A percentile compares a stretch with the other conserved stretches of the same genome.
These are phyloP conservation scores for Ruditapes philippinarum DNA, from an alignment of 1,140 invertebrate species.

Conservation along the genomic window DNA sequence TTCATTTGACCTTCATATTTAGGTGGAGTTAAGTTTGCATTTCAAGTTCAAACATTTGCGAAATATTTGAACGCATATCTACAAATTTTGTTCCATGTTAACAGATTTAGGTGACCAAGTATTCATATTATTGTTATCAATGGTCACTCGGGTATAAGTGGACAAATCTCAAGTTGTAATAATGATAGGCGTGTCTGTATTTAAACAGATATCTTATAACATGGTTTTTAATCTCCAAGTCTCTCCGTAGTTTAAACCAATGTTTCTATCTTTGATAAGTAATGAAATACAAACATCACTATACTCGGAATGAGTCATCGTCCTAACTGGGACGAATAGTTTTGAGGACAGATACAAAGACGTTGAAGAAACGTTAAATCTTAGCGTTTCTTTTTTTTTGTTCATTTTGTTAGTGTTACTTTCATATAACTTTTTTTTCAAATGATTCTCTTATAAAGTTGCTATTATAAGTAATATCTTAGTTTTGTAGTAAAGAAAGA, in stretches of 20 bases:
- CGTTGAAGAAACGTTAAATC: too few relatives aligned
- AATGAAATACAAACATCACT: slow-evolving; percentile 25
- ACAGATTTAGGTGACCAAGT: slow-evolving; percentile 1
- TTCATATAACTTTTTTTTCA: too few relatives aligned
- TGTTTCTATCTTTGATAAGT: slow-evolving; percentile 30
- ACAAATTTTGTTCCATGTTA: too few relatives aligned
- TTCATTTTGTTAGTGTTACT: too few relatives aligned
- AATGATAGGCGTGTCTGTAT: slow-evolving; percentile 34
- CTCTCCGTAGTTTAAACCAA: slow-evolving; percentile 25
- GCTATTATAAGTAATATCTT: too few relatives aligned
- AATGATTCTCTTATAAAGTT: too few relatives aligned
- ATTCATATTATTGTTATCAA: slow-evolving; percentile 4
- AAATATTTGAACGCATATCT: too few relatives aligned
- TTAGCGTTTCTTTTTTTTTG: too few relatives aligned
- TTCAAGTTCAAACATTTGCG: too few relatives aligned
- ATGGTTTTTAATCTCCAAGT: slow-evolving; percentile 17
- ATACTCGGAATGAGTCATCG: background rate
- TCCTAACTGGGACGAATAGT: background rate
- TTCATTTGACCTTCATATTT: too few relatives aligned
- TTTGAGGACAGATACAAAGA: background rate
- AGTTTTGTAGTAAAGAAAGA: too few relatives aligned
- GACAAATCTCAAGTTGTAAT: background rate
- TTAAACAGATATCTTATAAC: slow-evolving; percentile 38
- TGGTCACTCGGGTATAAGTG: slow-evolving; percentile 21
- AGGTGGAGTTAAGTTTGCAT: too few relatives aligned